Conservation (phyloP, 1,140 invertebrate genomes). For the Drosophila melanogaster region DNA sequence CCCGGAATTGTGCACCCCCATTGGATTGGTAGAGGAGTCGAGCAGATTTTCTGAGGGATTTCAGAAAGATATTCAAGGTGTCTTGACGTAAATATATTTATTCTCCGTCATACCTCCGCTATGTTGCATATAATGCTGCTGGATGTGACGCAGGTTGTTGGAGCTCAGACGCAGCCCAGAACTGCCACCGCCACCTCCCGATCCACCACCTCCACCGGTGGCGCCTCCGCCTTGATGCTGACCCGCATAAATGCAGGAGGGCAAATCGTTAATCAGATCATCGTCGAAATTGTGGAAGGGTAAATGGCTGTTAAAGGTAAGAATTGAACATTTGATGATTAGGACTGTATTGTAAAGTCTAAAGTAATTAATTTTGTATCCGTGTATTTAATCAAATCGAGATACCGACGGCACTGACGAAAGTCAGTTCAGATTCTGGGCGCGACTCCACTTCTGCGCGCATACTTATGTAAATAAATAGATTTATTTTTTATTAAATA, state of each 20-base stretch:
- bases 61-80: neutral
- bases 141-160: slow-evolving; percentile 79
- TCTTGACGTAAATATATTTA: neutral
- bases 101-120: slow-evolving; percentile 40
- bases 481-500: neutral
- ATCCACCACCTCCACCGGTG: slow-evolving; percentile 24
- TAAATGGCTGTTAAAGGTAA: slow-evolving; percentile 54
- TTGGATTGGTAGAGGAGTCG: slow-evolving; percentile 71
- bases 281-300: slow-evolving; percentile 84
- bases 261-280: slow-evolving; percentile 81
- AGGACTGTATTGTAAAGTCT: neutral
- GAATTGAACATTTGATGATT: neutral
- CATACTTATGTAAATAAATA: neutral
- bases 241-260: slow-evolving; percentile 83
- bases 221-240: slow-evolving; percentile 54
- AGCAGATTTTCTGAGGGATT: slow-evolving; percentile 61
- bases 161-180: slow-evolving; percentile 64
- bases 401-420: slow-evolving; percentile 28
- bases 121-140: slow-evolving; percentile 83
- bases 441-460: no score
- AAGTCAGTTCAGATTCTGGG: neutral
- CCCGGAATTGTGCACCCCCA: slow-evolving; percentile 55
- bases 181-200: slow-evolving; percentile 24
- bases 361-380: no score
- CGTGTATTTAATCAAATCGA: neutral